Evolutionary conservation across 2,797 vertebrate genomes (phyloP).

Genomic region (Anas capensis): DNA sequence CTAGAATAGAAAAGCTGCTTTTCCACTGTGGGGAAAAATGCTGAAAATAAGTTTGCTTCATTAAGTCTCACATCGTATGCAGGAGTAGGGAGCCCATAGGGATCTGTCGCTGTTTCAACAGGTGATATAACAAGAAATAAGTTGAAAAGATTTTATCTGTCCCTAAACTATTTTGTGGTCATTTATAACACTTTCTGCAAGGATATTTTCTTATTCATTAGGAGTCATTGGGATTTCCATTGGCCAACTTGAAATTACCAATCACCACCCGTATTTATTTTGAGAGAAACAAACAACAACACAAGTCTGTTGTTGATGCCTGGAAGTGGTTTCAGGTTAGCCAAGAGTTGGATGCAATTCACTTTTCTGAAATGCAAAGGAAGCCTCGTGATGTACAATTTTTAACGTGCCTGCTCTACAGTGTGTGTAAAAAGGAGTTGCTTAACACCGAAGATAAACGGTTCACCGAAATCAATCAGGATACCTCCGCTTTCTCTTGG

Average conservation of each 20-base stretch:
- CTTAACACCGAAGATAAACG: not conserved
- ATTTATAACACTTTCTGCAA: not conserved
- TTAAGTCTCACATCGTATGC: not conserved
- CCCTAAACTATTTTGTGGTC: not conserved
- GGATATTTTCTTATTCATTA: not conserved
- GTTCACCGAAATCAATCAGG: not conserved
- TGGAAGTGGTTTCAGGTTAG: not conserved
- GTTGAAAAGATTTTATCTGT: not conserved
- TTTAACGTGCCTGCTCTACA: not conserved
- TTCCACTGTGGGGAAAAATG: not conserved
- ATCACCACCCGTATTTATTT: not conserved
- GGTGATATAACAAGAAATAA: not conserved
- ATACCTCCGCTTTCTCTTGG: not conserved
- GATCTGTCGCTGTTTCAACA: not conserved
- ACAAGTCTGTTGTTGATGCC: rapidly evolving
- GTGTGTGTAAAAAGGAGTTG: not conserved
- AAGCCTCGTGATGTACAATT: not conserved
- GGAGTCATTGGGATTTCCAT: not conserved
- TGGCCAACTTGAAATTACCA: not conserved
- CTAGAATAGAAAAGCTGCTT: not conserved
- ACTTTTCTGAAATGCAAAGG: not conserved
- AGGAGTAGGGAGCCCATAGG: not conserved
- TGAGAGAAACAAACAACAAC: not conserved
- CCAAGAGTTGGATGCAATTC: not conserved
- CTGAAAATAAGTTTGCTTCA: not conserved